Evolutionary conservation across 2,113 vertebrate species (phyloP), one percentile per base, ranked within the genome.

Genomic region (Alligator sinensis): DNA sequence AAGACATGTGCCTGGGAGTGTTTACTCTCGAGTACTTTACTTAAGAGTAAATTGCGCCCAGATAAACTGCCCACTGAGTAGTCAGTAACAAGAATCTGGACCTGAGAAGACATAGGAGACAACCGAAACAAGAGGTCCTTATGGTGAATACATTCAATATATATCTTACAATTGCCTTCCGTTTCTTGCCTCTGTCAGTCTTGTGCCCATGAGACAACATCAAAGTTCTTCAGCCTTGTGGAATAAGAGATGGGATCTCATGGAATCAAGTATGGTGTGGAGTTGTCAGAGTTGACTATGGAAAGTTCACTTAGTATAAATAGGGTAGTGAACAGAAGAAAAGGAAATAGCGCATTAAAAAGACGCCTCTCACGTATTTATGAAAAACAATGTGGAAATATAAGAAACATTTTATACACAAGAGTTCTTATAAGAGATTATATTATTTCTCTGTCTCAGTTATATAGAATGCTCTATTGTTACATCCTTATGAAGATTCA

Each of bases 191-290:
- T 38, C 3, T 14, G 22, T 64, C 2, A 0, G 1, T 85, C 38
- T 77, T n/a, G 12, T 24, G 47, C 47, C 27, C 0, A 0, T 63
- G 55, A 90, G 27, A 68, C 88, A 83, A 1, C 1, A 64, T 2
- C 10, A 47, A 47, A n/a, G 19, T n/a, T 24, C 18, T 72, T 25
- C n/a, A 91, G 10, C 1, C 22, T 22, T 75, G 1, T 30, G 9
- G 6, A 76, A 3, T 4, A 3, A 94, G 11, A 13, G 74, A 59
- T 1, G 2, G 30, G 84, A 81, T 64, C 3, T 1, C 21, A 61
- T 76, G 70, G 11, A 61, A 38, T 30, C 25, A 16, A 15, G 7
- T 12, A 1, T 27, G 64, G 3, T 22, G 19, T 72, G 9, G 68
- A 82, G 12, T 12, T 25, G 5, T 60, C 82, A 88, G 85, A 13